These are phyloP conservation scores for Perca fluviatilis DNA, from an alignment of 2,113 vertebrate genomes.

Conservation along the genomic window DNA sequence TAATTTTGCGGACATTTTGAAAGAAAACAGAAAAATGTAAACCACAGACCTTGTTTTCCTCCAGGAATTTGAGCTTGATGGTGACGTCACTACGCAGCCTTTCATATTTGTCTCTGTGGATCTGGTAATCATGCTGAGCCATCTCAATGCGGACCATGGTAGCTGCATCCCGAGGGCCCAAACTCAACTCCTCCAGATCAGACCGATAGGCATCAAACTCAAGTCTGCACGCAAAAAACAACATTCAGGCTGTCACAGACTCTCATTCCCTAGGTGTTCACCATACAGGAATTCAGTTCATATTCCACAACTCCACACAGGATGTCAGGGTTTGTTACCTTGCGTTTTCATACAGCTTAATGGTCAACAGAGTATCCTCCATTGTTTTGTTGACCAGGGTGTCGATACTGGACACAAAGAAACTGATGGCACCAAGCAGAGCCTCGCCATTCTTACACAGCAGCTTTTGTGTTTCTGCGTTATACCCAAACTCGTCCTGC, in stretches of 20 bases:
- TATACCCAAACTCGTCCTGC: slow-evolving; percentile 98
- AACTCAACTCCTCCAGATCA: slow-evolving; percentile 95
- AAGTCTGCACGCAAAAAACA: slow-evolving; percentile 82
- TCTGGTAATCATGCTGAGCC: slow-evolving; percentile 93
- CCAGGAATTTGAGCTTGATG: slow-evolving; percentile 97
- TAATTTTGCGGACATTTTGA: neutral
- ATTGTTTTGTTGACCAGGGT: slow-evolving; percentile 98
- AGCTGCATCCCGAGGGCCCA: slow-evolving; percentile 91
- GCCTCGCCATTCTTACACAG: slow-evolving; percentile 97
- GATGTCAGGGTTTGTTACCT: slow-evolving; percentile 80
- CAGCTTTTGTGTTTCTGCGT: slow-evolving; percentile 96
- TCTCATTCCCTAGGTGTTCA: neutral
- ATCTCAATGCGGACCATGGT: slow-evolving; percentile 91
- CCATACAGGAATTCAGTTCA: neutral
- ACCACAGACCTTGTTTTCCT: slow-evolving; percentile 94
- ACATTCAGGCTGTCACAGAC: neutral
- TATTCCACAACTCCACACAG: neutral
- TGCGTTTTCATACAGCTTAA: slow-evolving; percentile 95
- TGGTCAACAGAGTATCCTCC: slow-evolving; percentile 97
- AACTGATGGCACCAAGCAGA: slow-evolving; percentile 94
- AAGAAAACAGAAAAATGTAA: neutral
- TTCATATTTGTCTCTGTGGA: slow-evolving; percentile 96
- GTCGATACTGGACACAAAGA: slow-evolving; percentile 97
- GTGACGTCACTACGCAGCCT: slow-evolving; percentile 94
- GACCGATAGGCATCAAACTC: slow-evolving; percentile 97